Base-by-base conservation (phyloP, 1,140 invertebrate genomes). In the Philopotamus ludificatus region DNA sequence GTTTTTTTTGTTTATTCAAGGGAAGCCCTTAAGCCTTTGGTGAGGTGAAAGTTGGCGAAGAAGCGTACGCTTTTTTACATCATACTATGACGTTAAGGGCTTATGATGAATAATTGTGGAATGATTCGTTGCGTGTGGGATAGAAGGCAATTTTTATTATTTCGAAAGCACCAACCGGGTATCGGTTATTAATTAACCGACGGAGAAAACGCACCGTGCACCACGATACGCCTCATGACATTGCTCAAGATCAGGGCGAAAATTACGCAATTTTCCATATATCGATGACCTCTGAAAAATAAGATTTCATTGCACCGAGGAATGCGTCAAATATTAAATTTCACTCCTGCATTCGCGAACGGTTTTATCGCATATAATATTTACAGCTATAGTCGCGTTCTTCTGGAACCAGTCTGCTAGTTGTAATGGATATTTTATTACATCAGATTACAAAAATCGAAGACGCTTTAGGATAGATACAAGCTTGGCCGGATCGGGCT, bases 401-500 rank as follows among this genome's bases (percentile, higher is more conserved):
- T 16, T 47, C 44, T 15, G 44, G 44, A 47, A 47, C 44, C 44
- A 47, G 44, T 47, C 44, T 47, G 4, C 7, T 7, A 16, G 10
- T 20, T 12, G 44, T 47, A 47, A 47, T 47, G 44, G 44, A 47
- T 47, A 47, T 47, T 47, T 47, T 47, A 47, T 47, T 47, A 47
- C 44, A 20, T 47, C 44, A 20, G 10, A 15, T 47, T 47, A 16
- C 18, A 47, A 47, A 47, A 47, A 20, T 47, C 10, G 4, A 4
- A 8, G 18, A 20, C 18, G 44, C 44, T 47, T 47, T 47, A 47
- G 44, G 44, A 20, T 34, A 34, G 28, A 34, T 34, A 34, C 28
- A 34, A 34, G 28, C 4, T 34, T 7, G 4, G 12, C 28, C 28
- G n/a, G n/a, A n/a, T 34, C 28, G 4, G 28, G 28, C 28, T 7